Evolutionary conservation across 2,113 vertebrate genomes (phyloP), one percentile per base, ranked within the genome.

Genomic region (Rhea pennata): DNA sequence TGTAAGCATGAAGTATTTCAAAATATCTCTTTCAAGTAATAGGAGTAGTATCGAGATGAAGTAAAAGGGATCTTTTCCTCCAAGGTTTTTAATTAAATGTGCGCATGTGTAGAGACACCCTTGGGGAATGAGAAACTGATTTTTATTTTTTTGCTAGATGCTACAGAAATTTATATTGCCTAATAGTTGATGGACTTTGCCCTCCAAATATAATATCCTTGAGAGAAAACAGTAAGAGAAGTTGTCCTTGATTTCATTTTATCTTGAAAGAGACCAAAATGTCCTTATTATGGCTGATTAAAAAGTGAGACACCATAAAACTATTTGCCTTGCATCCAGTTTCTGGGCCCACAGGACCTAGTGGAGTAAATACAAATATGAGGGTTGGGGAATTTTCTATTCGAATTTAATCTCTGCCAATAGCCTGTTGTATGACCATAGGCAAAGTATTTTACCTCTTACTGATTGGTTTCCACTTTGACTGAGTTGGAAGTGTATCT

Each of bases 11-110:
- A 97, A 86, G 44, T 95, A 87, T 92, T 96, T 92, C 85, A 91
- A 95, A 96, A 70, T 77, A 67, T 87, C 86, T 70, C 90, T 94
- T 95, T 94, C 81, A 93, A 95, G 75, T 92, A 94, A 61, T 36
- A 87, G 70, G 91, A 90, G 40, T 90, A 89, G 61, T 69, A 84
- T 44, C 50, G 46, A 72, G 61, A 81, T 83, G 46, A 67, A 79
- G 88, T 83, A 39, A 75, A 88, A 92, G 61, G 76, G 74, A 84
- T 24, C 51, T 92, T 87, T 54, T 87, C 44, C 94, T 89, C 90
- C 71, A 72, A 73, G 39, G 22, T 23, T 78, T 88, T 85, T 94
- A 72, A 88, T 90, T 88, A 93, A 91, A 72, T 87, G n/a, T 12
- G 19, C 24, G 46, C 48, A 6, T 56, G 48, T 84, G 84, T 72